Evolutionary conservation across 2,888 invertebrate genomes (phyloP), one percentile per base, ranked within the genome.

Genomic region (Dioctria rufipes): DNA sequence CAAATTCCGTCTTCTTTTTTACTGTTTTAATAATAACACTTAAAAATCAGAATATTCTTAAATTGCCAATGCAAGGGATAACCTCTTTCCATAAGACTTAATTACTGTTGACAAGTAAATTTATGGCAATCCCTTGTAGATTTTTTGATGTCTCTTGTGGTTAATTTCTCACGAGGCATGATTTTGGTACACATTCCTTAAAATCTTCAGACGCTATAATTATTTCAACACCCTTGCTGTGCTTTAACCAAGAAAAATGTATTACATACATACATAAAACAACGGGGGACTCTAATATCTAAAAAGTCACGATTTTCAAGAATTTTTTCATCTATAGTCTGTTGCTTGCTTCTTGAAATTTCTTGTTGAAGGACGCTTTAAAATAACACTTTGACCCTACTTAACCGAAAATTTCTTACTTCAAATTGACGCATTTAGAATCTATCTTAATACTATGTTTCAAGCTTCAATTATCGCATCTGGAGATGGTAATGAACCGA

Each of bases 141-240:
- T 13, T 67, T 49, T 46, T 46, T 6, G 67, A 5, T 46, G 67
- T 13, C 67, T 25, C 67, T 67, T 67, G 67, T 8, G 67, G 67
- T 67, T 67, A 67, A 46, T 67, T 67, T 67, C 46, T 43, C 67
- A 67, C 13, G 42, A 67, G 42, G 67, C 67, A 43, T 67, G 42
- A 67, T 67, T 46, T 67, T 25, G 43, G 67, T 46, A 9, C 25
- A 46, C 42, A 67, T 67, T 67, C 67, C 46, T 43, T 3, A 9
- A 46, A 67, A 67, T 67, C 67, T 67, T 67, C 67, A 67, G 67
- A 67, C 67, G 67, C 46, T 46, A 13, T 67, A 67, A 67, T 67
- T 67, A 46, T 25, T 25, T 42, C 42, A 66, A 13, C 40, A 13
- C 66, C 13, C 40, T 42, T 67, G 25, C 67, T 46, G 4, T 67